Percentiles rank a stretch among this genome's conserved stretches.
Conservation (phyloP, 2,888 invertebrate species). For the Noctuana brunneofusca region DNA sequence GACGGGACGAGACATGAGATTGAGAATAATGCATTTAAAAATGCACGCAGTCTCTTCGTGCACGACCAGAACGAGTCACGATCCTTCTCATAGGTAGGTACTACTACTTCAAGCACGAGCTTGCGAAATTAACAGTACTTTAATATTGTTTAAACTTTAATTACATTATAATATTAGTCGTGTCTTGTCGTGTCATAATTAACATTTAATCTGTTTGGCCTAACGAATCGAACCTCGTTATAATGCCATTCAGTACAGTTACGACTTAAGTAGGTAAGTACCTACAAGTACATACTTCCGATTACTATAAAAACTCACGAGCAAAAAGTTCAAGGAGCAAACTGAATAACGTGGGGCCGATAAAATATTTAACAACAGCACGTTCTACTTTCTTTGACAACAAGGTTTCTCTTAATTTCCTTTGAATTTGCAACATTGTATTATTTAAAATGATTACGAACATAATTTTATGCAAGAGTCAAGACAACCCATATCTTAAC, state of each 20-base stretch:
- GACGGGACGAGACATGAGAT: not conserved
- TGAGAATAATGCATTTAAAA: slow-evolving; percentile 1
- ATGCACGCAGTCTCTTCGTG: not conserved
- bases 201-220: slow-evolving; percentile 1
- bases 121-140: too few relatives aligned
- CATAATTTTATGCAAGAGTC: slow-evolving; percentile 8
- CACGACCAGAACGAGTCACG: not conserved
- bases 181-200: not conserved
- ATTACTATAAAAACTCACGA: slow-evolving; percentile 12
- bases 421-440: slow-evolving; percentile 4
- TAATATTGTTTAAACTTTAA: too few relatives aligned
- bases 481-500: not conserved
- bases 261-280: not conserved
- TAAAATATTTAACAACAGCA: slow-evolving; percentile 8
- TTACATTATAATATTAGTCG: too few relatives aligned
- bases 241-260: slow-evolving; percentile 3
- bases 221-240: not conserved
- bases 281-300: too few relatives aligned
- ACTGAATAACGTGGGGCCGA: not conserved
- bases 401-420: slow-evolving; percentile 25
- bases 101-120: too few relatives aligned
- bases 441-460: slow-evolving; percentile 13
- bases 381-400: slow-evolving; percentile 29
- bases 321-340: slow-evolving; percentile 22
- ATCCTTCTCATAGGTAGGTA: too few relatives aligned